A percentile compares a stretch with the other conserved stretches of the same genome.
These are phyloP conservation scores for Hypothenemus hampei DNA, from an alignment of 1,140 invertebrate genomes.

Conservation along the genomic window DNA sequence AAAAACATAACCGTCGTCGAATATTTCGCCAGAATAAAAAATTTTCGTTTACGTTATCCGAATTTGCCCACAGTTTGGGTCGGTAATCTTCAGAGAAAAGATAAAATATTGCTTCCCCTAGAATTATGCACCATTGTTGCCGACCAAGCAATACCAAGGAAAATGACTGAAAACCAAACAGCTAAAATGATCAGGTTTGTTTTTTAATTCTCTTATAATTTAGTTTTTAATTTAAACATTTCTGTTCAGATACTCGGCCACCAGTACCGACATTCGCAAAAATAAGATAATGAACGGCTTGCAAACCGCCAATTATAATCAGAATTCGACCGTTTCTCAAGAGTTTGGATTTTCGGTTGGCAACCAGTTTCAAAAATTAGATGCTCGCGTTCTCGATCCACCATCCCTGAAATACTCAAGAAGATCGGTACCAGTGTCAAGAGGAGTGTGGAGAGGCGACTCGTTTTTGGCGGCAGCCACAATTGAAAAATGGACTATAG, in stretches of 20 bases:
- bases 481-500: slow-evolving; percentile 47
- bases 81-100: slow-evolving; percentile 47
- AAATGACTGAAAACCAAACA: slow-evolving; percentile 56
- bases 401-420: slow-evolving; percentile 50
- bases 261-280: slow-evolving; percentile 54
- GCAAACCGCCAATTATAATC: slow-evolving; percentile 47
- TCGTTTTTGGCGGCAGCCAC: slow-evolving; percentile 39
- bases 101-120: slow-evolving; percentile 53
- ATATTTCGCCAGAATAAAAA: slow-evolving; percentile 50
- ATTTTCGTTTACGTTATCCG: slow-evolving; percentile 50
- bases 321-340: slow-evolving; percentile 46
- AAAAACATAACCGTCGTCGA: slow-evolving; percentile 45
- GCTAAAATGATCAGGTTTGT: slow-evolving; percentile 56
- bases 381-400: slow-evolving; percentile 53
- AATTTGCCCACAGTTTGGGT: slow-evolving; percentile 58
- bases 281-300: slow-evolving; percentile 59
- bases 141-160: slow-evolving; percentile 54
- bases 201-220: background rate
- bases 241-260: slow-evolving; percentile 51
- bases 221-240: background rate
- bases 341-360: slow-evolving; percentile 57
- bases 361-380: slow-evolving; percentile 51
- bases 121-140: slow-evolving; percentile 57
- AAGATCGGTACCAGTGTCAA: slow-evolving; percentile 21
- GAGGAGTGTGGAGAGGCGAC: slow-evolving; percentile 48